These are phyloP conservation scores for Cantharis flavilabris DNA, from an alignment of 2,888 invertebrate genomes.

Conservation along the genomic window DNA sequence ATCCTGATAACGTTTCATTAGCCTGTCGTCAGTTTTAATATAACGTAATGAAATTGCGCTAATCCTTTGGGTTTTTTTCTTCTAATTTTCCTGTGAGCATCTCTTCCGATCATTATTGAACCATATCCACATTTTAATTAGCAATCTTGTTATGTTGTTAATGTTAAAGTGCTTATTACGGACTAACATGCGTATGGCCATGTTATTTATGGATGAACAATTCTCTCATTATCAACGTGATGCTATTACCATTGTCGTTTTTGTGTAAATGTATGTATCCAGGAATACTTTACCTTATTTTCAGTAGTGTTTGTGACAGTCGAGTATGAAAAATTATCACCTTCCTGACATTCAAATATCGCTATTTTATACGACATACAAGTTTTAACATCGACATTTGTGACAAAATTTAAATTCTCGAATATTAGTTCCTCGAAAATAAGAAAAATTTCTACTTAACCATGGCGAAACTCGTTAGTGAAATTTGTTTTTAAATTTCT, in stretches of 20 bases:
- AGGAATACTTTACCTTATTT: background rate
- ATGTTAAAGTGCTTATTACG: background rate
- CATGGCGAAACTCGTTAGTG: background rate
- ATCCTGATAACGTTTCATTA: background rate
- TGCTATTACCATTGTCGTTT: background rate
- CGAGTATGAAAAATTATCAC: background rate
- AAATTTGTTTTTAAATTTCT: background rate
- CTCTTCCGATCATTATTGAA: background rate
- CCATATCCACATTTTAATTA: background rate
- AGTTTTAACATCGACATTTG: background rate
- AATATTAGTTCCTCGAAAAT: background rate
- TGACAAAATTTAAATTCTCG: background rate
- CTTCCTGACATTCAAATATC: background rate
- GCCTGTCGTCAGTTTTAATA: background rate
- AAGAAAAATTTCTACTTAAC: background rate
- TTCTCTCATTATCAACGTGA: background rate
- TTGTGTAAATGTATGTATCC: background rate
- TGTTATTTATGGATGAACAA: background rate
- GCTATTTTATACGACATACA: background rate
- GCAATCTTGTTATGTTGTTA: background rate
- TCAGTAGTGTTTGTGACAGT: background rate
- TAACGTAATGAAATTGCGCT: background rate
- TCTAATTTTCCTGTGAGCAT: background rate
- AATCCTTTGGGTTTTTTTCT: background rate
- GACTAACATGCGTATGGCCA: background rate